These are phyloP conservation scores for Caenorhabditis briggsae DNA, from an alignment of 1,140 invertebrate genomes.

Conservation along the genomic window DNA sequence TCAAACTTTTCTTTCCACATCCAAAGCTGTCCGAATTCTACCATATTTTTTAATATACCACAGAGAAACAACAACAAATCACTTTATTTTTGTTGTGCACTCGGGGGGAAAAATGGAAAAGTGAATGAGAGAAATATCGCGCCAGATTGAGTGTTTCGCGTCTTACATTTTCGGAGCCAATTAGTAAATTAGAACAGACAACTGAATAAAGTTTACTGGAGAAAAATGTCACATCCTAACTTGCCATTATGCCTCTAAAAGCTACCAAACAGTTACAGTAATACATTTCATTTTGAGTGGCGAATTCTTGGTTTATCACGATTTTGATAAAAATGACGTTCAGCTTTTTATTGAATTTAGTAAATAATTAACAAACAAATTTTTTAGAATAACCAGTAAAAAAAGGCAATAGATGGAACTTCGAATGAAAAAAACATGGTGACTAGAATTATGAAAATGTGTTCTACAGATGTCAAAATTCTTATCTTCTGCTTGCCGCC, in stretches of 20 bases:
- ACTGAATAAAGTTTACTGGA: no score
- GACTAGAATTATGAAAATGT: slow-evolving; percentile 22
- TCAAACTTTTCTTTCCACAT: no score
- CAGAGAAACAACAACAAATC: not conserved
- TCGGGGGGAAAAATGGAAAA: not conserved
- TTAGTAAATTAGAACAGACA: slow-evolving; percentile 9
- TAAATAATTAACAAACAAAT: not conserved
- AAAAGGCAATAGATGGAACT: not conserved
- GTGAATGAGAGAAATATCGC: not conserved
- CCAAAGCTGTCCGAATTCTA: no score
- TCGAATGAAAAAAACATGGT: not conserved
- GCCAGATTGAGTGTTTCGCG: not conserved
- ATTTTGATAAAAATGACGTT: no score
- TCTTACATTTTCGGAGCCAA: slow-evolving; percentile 1
- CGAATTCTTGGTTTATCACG: no score
- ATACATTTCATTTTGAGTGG: no score
- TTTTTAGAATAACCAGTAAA: slow-evolving; percentile 10
- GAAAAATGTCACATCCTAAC: no score
- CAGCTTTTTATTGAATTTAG: no score
- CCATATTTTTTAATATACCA: no score
- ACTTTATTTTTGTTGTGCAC: not conserved
- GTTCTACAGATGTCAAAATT: not conserved
- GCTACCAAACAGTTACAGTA: no score
- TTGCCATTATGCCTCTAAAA: no score
- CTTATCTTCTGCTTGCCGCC: not conserved